phyloP scores from a whole-genome alignment of 2,888 invertebrate species.

The Lycophotia porphyrea region DNA sequence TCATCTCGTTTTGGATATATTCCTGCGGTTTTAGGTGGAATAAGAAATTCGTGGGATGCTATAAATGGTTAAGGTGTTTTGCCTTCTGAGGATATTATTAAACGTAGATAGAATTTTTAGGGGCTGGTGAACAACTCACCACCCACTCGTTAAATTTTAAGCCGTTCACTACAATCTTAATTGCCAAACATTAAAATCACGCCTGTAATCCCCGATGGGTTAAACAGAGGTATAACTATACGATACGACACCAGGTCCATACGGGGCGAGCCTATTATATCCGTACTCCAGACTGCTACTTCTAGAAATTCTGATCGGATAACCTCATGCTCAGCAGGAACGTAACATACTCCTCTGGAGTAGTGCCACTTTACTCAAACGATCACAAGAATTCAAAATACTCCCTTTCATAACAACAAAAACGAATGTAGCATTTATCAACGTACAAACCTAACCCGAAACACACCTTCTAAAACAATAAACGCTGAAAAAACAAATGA shows the following conservation, averaged over 20 bases:
- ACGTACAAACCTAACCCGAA: slow-evolving; percentile 13
- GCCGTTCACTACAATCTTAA: background rate
- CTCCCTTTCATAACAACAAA: background rate
- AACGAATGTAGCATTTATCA: slow-evolving; percentile 8
- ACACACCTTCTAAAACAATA: slow-evolving; percentile 59
- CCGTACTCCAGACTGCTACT: too few relatives aligned
- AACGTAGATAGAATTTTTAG: background rate
- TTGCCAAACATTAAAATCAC: background rate
- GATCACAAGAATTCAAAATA: too few relatives aligned
- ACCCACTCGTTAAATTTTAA: too few relatives aligned
- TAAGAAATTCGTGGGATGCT: slow-evolving; percentile 24
- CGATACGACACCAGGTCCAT: too few relatives aligned
- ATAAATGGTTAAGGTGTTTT: background rate
- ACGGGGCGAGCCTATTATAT: too few relatives aligned
- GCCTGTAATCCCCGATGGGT: background rate
- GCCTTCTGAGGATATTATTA: background rate
- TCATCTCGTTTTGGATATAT: slow-evolving; percentile 63
- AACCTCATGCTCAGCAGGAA: background rate
- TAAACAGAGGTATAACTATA: too few relatives aligned
- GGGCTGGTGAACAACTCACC: background rate
- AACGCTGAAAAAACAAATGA: slow-evolving; percentile 55
- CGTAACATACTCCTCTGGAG: background rate
- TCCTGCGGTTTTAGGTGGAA: slow-evolving; percentile 40
- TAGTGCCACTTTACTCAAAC: background rate
- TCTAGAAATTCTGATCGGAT: too few relatives aligned